Percentiles rank a stretch among this genome's conserved stretches.
Evolutionary conservation across 2,888 invertebrate species (phyloP).

Genomic region (Dicyrtomina minuta): DNA sequence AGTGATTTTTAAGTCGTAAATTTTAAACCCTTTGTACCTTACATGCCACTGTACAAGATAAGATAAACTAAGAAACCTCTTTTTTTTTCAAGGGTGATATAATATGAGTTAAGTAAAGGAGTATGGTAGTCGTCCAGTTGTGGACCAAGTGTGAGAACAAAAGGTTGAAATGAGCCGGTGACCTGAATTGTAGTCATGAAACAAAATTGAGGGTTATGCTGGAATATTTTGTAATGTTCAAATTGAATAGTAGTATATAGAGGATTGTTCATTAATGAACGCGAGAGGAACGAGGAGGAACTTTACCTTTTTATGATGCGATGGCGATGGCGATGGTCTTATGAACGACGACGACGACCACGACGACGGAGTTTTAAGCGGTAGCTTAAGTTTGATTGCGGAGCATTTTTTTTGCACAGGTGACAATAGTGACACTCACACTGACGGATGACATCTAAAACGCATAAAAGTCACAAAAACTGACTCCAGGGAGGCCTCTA

Average conservation of each 20-base stretch:
- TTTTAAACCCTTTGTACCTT: too few relatives aligned
- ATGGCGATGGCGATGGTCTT: background rate
- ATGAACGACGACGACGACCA: too few relatives aligned
- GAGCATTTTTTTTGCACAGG: conserved; percentile 21
- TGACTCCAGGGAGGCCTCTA: conserved; percentile 19
- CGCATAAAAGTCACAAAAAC: conserved; percentile 22
- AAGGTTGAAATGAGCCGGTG: background rate
- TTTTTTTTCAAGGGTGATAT: too few relatives aligned
- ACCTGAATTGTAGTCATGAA: conserved; percentile 25
- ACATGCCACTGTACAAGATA: too few relatives aligned
- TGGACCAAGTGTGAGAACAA: background rate
- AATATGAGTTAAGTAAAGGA: too few relatives aligned
- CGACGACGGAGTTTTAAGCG: too few relatives aligned
- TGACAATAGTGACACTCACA: conserved; percentile 11
- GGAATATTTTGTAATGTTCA: conserved; percentile 14
- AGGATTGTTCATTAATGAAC: conserved; percentile 16
- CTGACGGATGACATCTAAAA: conserved; percentile 18
- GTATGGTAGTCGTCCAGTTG: too few relatives aligned
- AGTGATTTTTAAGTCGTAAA: too few relatives aligned
- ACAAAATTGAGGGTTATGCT: conserved; percentile 11
- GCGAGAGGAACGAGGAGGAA: too few relatives aligned
- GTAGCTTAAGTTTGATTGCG: background rate
- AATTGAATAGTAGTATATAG: background rate
- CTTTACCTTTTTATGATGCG: conserved; percentile 7
- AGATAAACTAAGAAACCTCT: too few relatives aligned